phyloP scores from a whole-genome alignment of 2,797 vertebrate species.

The Brachyalestes nurse region DNA sequence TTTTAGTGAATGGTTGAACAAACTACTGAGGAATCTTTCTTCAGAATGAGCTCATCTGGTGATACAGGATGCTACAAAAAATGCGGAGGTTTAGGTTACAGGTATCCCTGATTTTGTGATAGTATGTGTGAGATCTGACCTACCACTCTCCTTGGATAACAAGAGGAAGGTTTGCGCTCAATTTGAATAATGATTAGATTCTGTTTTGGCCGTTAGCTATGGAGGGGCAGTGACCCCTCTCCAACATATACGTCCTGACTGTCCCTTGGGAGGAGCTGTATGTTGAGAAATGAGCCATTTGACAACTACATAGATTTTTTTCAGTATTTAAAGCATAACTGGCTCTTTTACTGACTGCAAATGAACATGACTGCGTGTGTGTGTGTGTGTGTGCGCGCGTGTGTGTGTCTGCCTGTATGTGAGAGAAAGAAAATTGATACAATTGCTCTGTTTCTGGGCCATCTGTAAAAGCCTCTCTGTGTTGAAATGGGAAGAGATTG shows the following conservation, averaged over 20 bases:
- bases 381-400: neutral
- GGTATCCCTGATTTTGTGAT: neutral
- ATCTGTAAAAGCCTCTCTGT: slow-evolving; percentile 27
- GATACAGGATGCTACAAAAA: neutral
- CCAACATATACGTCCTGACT: neutral
- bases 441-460: slow-evolving; percentile 28
- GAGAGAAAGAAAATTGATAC: neutral
- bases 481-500: neutral
- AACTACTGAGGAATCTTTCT: neutral
- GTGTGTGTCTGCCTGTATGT: slow-evolving; percentile 5
- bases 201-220: neutral
- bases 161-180: neutral
- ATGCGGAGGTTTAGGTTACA: neutral
- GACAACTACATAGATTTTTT: no score
- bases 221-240: neutral
- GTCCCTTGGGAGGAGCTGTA: neutral
- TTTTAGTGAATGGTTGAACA: neutral
- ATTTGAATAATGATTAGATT: neutral
- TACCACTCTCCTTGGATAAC: neutral
- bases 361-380: no score
- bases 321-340: slow-evolving; percentile 21
- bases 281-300: neutral
- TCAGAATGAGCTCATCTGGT: neutral
- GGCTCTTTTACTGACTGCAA: no score
- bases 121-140: neutral